phyloP scores from a whole-genome alignment of 1,140 invertebrate genomes.

The Drosophila pectinifera region DNA sequence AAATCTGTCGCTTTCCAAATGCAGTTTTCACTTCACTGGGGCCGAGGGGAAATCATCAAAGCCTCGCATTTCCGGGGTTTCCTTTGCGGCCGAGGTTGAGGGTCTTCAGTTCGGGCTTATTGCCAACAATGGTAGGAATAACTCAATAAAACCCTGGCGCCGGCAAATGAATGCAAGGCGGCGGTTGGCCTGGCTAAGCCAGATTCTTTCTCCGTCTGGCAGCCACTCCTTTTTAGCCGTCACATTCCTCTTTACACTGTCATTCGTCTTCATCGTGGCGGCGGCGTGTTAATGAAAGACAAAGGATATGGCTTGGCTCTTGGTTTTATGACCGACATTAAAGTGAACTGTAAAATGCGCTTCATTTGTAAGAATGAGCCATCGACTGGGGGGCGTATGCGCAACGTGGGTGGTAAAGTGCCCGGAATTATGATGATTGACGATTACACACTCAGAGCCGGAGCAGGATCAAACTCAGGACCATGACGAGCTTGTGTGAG shows the following conservation, averaged over 20 bases:
- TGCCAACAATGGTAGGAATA: conserved; percentile 55
- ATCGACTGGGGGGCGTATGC: conserved; percentile 50
- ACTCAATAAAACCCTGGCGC: conserved; percentile 57
- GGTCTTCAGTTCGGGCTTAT: conserved; percentile 15
- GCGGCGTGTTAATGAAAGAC: conserved; percentile 47
- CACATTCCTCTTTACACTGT: conserved; percentile 18
- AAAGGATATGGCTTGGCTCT: conserved; percentile 37
- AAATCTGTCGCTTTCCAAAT: conserved; percentile 41
- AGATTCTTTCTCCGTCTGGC: conserved; percentile 6
- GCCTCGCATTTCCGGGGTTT: conserved; percentile 42
- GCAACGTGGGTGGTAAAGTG: conserved; percentile 62
- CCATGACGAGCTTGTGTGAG: background rate
- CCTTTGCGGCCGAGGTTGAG: background rate
- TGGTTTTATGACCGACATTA: conserved; percentile 53
- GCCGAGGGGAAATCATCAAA: conserved; percentile 50
- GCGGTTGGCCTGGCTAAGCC: conserved; percentile 13
- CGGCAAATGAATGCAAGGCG: conserved; percentile 50
- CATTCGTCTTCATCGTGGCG: conserved; percentile 46
- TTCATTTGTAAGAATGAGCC: conserved; percentile 72
- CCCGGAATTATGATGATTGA: conserved; percentile 81
- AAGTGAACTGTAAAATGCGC: conserved; percentile 59
- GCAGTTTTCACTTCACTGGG: conserved; percentile 50
- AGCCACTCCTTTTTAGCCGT: conserved; percentile 1
- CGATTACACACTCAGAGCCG: conserved; percentile 51
- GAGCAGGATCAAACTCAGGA: background rate